Evolutionary conservation across 2,797 vertebrate genomes (phyloP).

Genomic region (Gobionotothen gibberifrons): DNA sequence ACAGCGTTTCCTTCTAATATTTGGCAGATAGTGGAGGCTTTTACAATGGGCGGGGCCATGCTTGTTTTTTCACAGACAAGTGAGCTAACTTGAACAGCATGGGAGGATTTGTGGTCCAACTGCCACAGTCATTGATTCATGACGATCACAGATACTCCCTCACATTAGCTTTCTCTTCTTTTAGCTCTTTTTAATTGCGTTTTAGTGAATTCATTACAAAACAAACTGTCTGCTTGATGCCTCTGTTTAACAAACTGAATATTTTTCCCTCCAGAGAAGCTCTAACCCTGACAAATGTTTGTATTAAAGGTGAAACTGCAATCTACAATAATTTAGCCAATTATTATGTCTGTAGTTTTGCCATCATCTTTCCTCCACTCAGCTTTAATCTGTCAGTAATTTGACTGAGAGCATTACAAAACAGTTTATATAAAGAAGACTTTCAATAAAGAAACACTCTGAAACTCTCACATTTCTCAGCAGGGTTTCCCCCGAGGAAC

Average conservation of each 20-base stretch:
- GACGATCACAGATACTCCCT: constrained; percentile 23
- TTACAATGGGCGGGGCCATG: not conserved
- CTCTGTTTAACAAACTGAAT: not conserved
- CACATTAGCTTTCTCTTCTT: not conserved
- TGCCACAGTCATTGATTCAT: constrained; percentile 32
- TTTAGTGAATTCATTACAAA: constrained; percentile 2
- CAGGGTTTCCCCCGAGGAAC: constrained; percentile 11
- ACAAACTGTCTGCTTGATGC: not conserved
- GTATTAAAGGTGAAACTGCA: constrained; percentile 1
- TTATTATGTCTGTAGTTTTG: constrained; percentile 14
- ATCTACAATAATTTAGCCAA: constrained; percentile 27
- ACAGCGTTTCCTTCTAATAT: constrained; percentile 17
- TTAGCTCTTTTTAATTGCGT: not conserved
- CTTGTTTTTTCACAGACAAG: not conserved
- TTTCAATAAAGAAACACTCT: constrained; percentile 21
- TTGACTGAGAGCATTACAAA: constrained; percentile 40
- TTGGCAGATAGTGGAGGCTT: constrained; percentile 8
- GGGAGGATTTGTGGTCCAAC: constrained; percentile 30
- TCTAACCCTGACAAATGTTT: constrained; percentile 37
- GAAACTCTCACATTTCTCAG: constrained; percentile 38
- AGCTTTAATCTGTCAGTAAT: constrained; percentile 23
- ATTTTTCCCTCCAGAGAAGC: not conserved
- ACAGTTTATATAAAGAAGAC: constrained; percentile 47
- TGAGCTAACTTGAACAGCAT: constrained; percentile 20
- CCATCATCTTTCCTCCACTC: not conserved